Conservation (phyloP, 2,797 vertebrate species). For the Myotis planiceps region DNA sequence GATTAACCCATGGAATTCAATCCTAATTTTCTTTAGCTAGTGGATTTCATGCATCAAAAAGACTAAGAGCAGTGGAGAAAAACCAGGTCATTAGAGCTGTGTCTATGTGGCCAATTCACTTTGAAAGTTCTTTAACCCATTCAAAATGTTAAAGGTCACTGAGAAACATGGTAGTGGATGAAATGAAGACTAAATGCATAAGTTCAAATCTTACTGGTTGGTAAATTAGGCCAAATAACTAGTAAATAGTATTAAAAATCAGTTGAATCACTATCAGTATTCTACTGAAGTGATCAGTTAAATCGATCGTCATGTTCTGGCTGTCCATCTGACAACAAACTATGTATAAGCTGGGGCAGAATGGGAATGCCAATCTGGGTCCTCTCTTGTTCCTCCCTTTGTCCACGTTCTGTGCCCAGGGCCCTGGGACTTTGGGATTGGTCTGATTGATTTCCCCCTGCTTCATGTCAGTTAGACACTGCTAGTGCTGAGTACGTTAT, state of each 20-base stretch:
- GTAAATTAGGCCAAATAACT: constrained; percentile 24
- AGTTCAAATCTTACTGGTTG: neutral
- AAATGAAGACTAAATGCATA: neutral
- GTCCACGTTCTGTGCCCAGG: neutral
- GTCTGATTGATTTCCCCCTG: neutral
- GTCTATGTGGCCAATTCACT: neutral
- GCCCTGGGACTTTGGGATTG: neutral
- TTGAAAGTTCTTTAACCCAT: neutral
- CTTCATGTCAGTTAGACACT: neutral
- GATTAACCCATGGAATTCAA: constrained; percentile 11
- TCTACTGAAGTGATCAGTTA: neutral
- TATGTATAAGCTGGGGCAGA: neutral
- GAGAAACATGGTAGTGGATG: neutral
- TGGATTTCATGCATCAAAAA: neutral
- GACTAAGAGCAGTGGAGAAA: neutral
- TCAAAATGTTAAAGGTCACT: neutral
- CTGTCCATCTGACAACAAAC: neutral
- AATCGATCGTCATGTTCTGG: neutral
- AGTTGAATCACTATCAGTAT: neutral
- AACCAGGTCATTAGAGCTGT: neutral
- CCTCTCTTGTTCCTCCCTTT: neutral
- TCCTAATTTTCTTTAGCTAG: constrained; percentile 4
- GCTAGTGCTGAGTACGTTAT: neutral
- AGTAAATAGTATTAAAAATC: neutral
- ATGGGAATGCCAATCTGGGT: neutral